Base-by-base conservation (phyloP, 2,888 invertebrate species). In the Ptychoptera contaminata region DNA sequence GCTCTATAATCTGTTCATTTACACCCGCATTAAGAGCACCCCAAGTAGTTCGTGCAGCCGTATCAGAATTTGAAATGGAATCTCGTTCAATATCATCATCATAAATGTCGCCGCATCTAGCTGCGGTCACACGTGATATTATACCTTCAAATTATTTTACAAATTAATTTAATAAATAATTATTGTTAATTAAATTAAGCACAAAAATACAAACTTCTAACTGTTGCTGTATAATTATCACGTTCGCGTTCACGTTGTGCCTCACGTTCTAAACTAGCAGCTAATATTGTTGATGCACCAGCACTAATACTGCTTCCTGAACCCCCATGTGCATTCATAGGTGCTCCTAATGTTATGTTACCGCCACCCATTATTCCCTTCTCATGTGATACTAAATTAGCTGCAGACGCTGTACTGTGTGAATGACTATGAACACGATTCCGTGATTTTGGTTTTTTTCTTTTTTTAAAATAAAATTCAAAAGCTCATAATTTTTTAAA, bases 201-300 rank as follows among this genome's bases (percentile, higher is more conserved):
- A 37, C 3, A 38, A 14, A 14, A 7, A 31, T 12, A 58, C 63
- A 63, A 62, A 74, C 74, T 74, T 68, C 73, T 71, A 47, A 74
- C 71, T 2, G 73, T 73, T 23, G 72, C 70, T 35, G 70, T 72
- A 53, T 73, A 56, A 51, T 59, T 65, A 47, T 64, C 63, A n/a
- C 65, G 56, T 44, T 62, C 60, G 1, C 67, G 54, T 36, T 60
- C 59, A 0, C 67, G 64, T 44, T 67, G 58, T 1, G 57, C 55
- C 39, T 67, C 66, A 3, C 67, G 55, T 38, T 71, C 68, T 45
- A 67, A 54, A 43, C 60, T 68, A 47, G 73, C 72, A 14, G 74
- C 76, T 37, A 79, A 65, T 46, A 76, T 76, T 39, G 72, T 73
- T 51, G 73, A 72, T 44, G 74, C 72, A 38, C 73, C 73, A 8